Conservation (phyloP, 2,888 invertebrate genomes). For the Chaetogeoica ovagalla region DNA sequence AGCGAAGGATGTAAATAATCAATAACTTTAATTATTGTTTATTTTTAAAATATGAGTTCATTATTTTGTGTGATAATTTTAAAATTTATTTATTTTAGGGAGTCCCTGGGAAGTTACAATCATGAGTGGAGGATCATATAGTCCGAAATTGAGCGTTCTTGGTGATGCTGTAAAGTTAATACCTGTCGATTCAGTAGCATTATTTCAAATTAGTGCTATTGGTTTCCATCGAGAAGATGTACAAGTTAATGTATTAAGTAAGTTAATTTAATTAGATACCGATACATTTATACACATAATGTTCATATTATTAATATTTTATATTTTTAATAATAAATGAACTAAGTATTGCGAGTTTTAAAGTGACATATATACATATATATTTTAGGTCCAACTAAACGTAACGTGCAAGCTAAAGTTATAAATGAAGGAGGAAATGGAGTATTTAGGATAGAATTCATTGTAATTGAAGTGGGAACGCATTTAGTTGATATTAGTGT, state of each 20-base stretch:
- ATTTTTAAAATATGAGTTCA: background rate
- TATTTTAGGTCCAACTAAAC: constrained; percentile 75
- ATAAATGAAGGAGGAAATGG: constrained; percentile 77
- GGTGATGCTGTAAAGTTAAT: constrained; percentile 88
- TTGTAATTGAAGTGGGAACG: constrained; percentile 90
- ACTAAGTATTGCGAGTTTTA: background rate
- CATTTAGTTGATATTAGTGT: constrained; percentile 90
- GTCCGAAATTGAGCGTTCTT: constrained; percentile 73
- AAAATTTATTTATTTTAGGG: constrained; percentile 64
- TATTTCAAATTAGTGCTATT: constrained; percentile 83
- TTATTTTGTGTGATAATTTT: background rate
- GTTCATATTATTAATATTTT: background rate
- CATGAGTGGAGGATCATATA: constrained; percentile 68
- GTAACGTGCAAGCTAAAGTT: constrained; percentile 79
- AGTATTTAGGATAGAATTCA: constrained; percentile 88
- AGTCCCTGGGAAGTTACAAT: constrained; percentile 94
- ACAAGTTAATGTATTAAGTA: constrained; percentile 65
- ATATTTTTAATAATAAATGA: background rate
- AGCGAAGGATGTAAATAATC: too few relatives aligned
- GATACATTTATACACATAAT: background rate
- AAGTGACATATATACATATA: background rate
- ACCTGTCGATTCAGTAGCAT: constrained; percentile 84
- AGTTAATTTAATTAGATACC: constrained; percentile 57
- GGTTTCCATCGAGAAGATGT: constrained; percentile 65
- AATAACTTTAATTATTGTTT: background rate